Evolutionary conservation across 2,113 vertebrate species (phyloP), one percentile per base, ranked within the genome.

Genomic region (Semnopithecus entellus): DNA sequence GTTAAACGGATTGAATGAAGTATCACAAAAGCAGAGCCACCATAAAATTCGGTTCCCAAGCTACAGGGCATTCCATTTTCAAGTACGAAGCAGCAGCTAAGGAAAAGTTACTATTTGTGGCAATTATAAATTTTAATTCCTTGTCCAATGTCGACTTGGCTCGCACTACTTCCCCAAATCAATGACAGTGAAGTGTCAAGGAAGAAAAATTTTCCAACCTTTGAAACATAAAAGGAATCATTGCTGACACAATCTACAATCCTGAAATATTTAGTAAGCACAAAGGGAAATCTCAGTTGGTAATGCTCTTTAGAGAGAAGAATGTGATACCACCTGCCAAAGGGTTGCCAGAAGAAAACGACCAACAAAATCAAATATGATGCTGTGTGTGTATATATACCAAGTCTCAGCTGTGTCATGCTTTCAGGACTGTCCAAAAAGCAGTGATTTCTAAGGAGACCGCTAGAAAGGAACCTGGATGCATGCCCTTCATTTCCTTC

Each of bases 381-480:
- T 1, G 45, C 18, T 25, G 23, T 1, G 22, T 70, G 35, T 73
- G 35, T 73, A 30, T 57, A 78, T 86, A 27, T 14, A 94, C 55
- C 35, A n/a, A 93, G 59, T 55, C 45, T 95, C 84, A 91, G 76
- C 57, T 88, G 83, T 88, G 52, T n/a, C 40, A 45, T 2, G 10
- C 76, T 95, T 97, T 96, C 88, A 96, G 57, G 57, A 61, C 18
- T n/a, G 57, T 95, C 93, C 96, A 96, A 93, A 90, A 92, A 82
- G 23, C 89, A 48, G 32, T 30, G 38, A 79, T 95, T 97, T 97
- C 87, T 80, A 96, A 95, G 94, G 57, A 75, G 87, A 92, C 59
- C 72, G 35, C 80, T 61, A 95, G 80, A 90, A 97, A 95, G 73
- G 76, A 90, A 86, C 6, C 92, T 88, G 92, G 90, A 97, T 35